Evolutionary conservation across 2,888 invertebrate species (phyloP).

Genomic region (Dicyrtomina minuta): DNA sequence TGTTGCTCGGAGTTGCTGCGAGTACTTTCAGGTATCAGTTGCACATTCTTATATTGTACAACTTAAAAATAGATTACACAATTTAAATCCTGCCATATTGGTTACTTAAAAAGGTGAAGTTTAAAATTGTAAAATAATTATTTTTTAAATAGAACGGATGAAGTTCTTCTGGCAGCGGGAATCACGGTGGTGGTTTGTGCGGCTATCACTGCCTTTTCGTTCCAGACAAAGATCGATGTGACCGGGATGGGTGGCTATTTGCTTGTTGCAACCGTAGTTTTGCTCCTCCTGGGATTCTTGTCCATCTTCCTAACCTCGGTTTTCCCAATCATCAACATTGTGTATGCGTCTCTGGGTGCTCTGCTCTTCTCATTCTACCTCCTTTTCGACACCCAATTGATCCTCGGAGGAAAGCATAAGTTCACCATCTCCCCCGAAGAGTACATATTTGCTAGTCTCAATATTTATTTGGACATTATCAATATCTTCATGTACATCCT

Average conservation of each 20-base stretch:
- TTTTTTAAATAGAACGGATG: conserved; percentile 15
- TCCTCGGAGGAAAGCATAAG: conserved; percentile 88
- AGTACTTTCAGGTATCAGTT: not conserved
- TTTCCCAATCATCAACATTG: conserved; percentile 62
- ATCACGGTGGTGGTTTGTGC: conserved; percentile 36
- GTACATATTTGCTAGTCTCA: conserved; percentile 88
- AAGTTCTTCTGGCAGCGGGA: conserved; percentile 37
- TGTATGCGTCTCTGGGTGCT: conserved; percentile 84
- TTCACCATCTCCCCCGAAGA: conserved; percentile 88
- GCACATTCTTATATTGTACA: too few relatives aligned
- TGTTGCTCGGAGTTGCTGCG: not conserved
- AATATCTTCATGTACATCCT: conserved; percentile 88
- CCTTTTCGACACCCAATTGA: conserved; percentile 84
- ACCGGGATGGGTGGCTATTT: conserved; percentile 76
- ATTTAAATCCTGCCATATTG: too few relatives aligned
- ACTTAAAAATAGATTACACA: too few relatives aligned
- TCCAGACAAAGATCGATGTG: conserved; percentile 70
- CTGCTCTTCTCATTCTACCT: conserved; percentile 84
- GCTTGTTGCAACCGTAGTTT: conserved; percentile 71
- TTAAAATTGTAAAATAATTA: too few relatives aligned
- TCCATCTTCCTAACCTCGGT: conserved; percentile 62
- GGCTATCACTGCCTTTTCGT: conserved; percentile 35
- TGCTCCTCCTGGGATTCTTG: conserved; percentile 77
- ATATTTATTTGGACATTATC: conserved; percentile 82
- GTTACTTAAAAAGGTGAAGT: too few relatives aligned